phyloP scores from a whole-genome alignment of 2,888 invertebrate species.

The Platerodrilus igneus region DNA sequence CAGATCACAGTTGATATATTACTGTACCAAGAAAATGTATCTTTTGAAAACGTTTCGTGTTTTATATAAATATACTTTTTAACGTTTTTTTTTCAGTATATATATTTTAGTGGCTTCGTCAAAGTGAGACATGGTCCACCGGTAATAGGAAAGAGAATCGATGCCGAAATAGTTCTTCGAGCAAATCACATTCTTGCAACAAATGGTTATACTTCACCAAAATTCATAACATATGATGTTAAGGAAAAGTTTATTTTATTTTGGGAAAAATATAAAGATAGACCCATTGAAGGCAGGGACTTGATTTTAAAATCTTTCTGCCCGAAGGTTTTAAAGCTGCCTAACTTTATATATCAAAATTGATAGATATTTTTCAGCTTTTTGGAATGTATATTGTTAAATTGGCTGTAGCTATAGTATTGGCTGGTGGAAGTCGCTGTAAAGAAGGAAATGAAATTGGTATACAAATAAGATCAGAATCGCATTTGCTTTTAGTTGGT shows the following conservation, averaged over 20 bases:
- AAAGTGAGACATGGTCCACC: constrained; percentile 68
- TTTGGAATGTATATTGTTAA: constrained; percentile 87
- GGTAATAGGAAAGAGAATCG: constrained; percentile 55
- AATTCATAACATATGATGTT: constrained; percentile 59
- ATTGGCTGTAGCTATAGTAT: constrained; percentile 70
- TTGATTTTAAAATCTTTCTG: constrained; percentile 74
- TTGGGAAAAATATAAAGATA: constrained; percentile 61
- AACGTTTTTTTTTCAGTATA: background rate
- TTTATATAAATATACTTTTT: too few species aligned
- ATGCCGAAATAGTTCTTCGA: constrained; percentile 66
- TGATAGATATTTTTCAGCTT: constrained; percentile 60
- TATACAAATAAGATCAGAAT: constrained; percentile 62
- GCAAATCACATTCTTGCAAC: constrained; percentile 69
- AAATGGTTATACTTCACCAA: constrained; percentile 48
- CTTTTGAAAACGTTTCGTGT: too few species aligned
- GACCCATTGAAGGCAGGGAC: constrained; percentile 70
- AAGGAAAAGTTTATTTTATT: constrained; percentile 66
- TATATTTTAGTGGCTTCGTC: constrained; percentile 66
- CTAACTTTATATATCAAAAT: too few species aligned
- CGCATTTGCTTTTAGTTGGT: constrained; percentile 81
- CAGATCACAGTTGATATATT: too few species aligned
- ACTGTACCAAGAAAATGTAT: too few species aligned
- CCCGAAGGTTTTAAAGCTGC: too few species aligned
- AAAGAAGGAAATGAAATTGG: constrained; percentile 45
- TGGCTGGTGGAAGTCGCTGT: constrained; percentile 55